Evolutionary conservation across 2,888 invertebrate genomes (phyloP).

Genomic region (Stictocephala bisonia): DNA sequence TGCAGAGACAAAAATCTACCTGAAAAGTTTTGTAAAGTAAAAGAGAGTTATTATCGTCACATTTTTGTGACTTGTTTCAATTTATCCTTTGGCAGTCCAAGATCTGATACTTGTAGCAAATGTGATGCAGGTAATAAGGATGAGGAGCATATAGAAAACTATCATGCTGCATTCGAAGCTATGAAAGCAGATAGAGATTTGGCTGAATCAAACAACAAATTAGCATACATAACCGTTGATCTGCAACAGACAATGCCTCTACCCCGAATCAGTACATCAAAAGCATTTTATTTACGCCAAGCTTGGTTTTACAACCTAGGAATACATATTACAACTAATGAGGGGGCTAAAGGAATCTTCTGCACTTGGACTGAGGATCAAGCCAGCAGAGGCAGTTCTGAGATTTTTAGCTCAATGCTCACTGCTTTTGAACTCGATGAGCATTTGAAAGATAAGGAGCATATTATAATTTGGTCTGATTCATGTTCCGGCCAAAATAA

Average conservation of each 20-base stretch:
- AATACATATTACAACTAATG: constrained; percentile 49
- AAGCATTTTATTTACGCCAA: constrained; percentile 53
- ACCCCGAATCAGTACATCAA: constrained; percentile 52
- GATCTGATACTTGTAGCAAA: constrained; percentile 55
- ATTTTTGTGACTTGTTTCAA: constrained; percentile 31
- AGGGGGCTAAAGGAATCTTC: constrained; percentile 49
- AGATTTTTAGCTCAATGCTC: constrained; percentile 46
- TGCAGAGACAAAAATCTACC: neutral
- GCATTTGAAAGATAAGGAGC: constrained; percentile 47
- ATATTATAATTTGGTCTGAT: constrained; percentile 52
- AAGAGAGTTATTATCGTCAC: constrained; percentile 10
- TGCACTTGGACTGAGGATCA: constrained; percentile 56
- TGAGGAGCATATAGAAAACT: constrained; percentile 47
- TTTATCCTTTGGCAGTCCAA: no score
- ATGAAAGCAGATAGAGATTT: constrained; percentile 42
- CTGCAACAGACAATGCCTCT: constrained; percentile 41
- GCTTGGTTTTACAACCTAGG: constrained; percentile 50
- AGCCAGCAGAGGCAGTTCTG: constrained; percentile 44
- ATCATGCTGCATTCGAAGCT: constrained; percentile 39
- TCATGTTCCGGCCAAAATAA: constrained; percentile 49
- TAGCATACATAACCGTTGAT: constrained; percentile 27
- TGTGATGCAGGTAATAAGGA: constrained; percentile 53
- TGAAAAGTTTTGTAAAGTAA: constrained; percentile 11
- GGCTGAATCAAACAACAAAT: constrained; percentile 25
- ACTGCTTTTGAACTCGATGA: constrained; percentile 30